Evolutionary conservation across 30 jellyfish, hydroid and myxozoan species (phyloP), one percentile per base, ranked within the genome.

Genomic region (Sanderia malayensis): DNA sequence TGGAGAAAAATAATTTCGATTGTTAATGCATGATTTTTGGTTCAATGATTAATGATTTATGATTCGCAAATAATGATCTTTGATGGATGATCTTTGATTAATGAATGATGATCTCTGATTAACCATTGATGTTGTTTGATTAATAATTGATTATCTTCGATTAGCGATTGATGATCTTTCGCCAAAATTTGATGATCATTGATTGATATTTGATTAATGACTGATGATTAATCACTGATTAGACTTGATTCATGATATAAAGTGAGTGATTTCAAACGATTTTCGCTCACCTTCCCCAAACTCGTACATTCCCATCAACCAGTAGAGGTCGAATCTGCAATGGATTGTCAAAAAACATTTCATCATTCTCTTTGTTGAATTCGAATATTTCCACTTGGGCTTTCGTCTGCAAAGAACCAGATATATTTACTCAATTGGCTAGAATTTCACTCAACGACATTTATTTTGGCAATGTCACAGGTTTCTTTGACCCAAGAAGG

Each of bases 371-470:
- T 4, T 47, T 61, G 58, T 77, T 64, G 68, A 33, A 77, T 49
- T 64, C 89, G 65, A 61, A 77, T 1, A 77, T 77, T 52, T 77
- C 89, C 30, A 77, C 49, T n/a, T 81, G 89, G 10, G 75, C 70
- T 52, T 66, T 67, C 17, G 67, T 27, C 89, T 77, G 26, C 21
- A 34, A 66, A 10, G 61, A 41, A 2, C 13, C 9, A 49, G n/a
- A 55, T 15, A 46, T 15, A 25, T n/a, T n/a, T n/a, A n/a, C n/a
- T n/a, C n/a, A n/a, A n/a, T n/a, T n/a, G n/a, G n/a, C n/a, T n/a
- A n/a, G n/a, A n/a, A n/a, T n/a, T n/a, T n/a, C n/a, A n/a, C n/a
- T n/a, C n/a, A n/a, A n/a, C n/a, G n/a, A n/a, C n/a, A n/a, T n/a
- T n/a, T n/a, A n/a, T n/a, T n/a, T n/a, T n/a, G n/a, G n/a, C n/a